Conservation (phyloP, 2,888 invertebrate species). For the Pachydiplax longipennis region DNA sequence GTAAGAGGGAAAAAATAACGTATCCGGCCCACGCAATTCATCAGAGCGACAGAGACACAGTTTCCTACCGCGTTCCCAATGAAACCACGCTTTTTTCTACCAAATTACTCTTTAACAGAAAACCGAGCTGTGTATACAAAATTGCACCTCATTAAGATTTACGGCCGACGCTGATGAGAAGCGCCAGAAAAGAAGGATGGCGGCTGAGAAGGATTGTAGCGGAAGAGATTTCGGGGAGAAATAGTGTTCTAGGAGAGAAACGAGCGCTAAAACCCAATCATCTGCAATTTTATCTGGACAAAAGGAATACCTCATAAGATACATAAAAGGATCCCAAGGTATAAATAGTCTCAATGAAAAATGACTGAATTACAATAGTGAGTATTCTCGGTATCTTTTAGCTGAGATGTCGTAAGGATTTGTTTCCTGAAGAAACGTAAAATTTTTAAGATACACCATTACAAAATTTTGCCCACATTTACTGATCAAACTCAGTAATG, state of each 20-base stretch:
- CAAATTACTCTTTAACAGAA: constrained; percentile 24
- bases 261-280: not conserved
- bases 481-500: too few species aligned
- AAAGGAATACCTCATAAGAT: too few species aligned
- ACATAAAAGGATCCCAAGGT: too few species aligned
- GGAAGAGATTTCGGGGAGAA: not conserved
- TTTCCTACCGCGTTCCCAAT: not conserved
- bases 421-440: too few species aligned
- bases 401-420: too few species aligned
- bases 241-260: not conserved
- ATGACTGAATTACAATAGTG: too few species aligned
- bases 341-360: too few species aligned
- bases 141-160: constrained; percentile 23
- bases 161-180: constrained; percentile 14
- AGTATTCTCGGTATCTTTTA: too few species aligned
- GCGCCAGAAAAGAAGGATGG: not conserved
- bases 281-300: not conserved
- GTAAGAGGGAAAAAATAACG: not conserved
- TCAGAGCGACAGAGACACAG: constrained; percentile 38
- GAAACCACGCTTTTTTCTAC: constrained; percentile 18
- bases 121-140: constrained; percentile 28
- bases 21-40: constrained; percentile 15
- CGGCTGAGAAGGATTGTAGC: not conserved
- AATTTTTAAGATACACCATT: too few species aligned
- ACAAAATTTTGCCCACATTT: too few species aligned